Base-by-base conservation (phyloP, 2,797 vertebrate genomes). In the Meriones psammophilus region DNA sequence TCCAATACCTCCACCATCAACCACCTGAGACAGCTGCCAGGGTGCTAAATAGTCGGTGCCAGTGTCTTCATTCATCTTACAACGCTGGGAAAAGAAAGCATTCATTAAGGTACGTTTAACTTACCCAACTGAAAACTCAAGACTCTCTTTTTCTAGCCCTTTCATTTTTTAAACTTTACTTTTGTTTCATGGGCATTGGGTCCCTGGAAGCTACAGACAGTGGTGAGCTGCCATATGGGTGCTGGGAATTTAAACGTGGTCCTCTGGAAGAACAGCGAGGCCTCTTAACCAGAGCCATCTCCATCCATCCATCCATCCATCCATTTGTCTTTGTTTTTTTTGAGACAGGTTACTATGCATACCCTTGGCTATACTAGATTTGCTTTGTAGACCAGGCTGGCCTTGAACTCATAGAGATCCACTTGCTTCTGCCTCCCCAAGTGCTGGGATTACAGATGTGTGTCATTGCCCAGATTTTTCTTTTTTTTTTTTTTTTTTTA, bases 21-120 rank as follows among this genome's bases (percentile, higher is more conserved):
- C 97, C 69, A 99, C 98, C 88, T 99, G 98, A 0, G 98, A 98
- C 58, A 99, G 97, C 97, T 98, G 98, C 99, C 99, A 99, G 0
- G 99, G 98, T 30, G 74, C 92, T 96, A 99, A 80, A 94, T 99
- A 99, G 28, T 99, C 99, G 0, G 98, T 92, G 1, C 99, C 99
- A 0, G 99, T 98, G 92, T 99, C 99, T 94, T 99, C 99, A 36
- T 99, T 99, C 99, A 99, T 99, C 74, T 99, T 98, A 98, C 99
- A 99, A 42, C 99, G 98, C 99, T 99, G 98, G 50, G 30, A n/a
- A 98, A 98, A 92, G 95, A 36, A 94, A 85, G 66, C 7, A 93
- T 30, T 94, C 30, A 33, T 90, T 84, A 96, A 74, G 91, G 56
- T 68, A 83, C 73, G 94, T 71, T 64, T 89, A 60, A 85, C 22